Evolutionary conservation across 2,888 invertebrate species (phyloP).

Genomic region (Norana najaformis): DNA sequence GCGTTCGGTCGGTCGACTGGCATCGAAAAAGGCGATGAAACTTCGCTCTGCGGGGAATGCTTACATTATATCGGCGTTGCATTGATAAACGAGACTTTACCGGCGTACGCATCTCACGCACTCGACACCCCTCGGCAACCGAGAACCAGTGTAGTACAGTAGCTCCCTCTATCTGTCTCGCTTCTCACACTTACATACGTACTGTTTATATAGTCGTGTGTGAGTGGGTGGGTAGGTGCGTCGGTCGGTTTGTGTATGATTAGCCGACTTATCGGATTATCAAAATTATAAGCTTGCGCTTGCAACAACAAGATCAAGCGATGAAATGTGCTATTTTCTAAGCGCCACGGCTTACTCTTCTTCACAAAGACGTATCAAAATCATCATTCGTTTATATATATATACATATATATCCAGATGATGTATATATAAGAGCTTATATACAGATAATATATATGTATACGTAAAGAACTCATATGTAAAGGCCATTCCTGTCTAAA

Average conservation of each 20-base stretch:
- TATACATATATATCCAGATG: neutral
- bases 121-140: neutral
- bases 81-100: neutral
- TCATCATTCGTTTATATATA: neutral
- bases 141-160: neutral
- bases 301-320: neutral
- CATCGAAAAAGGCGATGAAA: constrained; percentile 1
- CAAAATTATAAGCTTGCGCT: constrained; percentile 5
- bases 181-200: neutral
- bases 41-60: neutral
- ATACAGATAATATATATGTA: neutral
- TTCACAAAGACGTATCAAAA: neutral
- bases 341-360: neutral
- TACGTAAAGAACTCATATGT: neutral
- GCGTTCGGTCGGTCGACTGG: constrained; percentile 8
- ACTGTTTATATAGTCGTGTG: constrained; percentile 7
- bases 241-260: neutral
- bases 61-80: neutral
- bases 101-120: neutral
- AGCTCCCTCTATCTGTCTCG: neutral
- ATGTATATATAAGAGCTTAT: constrained; percentile 1
- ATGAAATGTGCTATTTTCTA: neutral
- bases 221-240: neutral
- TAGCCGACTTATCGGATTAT: constrained; percentile 16
- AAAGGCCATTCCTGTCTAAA: neutral